Conservation (phyloP, 2,113 vertebrate species). For the Phoenicopterus ruber region DNA sequence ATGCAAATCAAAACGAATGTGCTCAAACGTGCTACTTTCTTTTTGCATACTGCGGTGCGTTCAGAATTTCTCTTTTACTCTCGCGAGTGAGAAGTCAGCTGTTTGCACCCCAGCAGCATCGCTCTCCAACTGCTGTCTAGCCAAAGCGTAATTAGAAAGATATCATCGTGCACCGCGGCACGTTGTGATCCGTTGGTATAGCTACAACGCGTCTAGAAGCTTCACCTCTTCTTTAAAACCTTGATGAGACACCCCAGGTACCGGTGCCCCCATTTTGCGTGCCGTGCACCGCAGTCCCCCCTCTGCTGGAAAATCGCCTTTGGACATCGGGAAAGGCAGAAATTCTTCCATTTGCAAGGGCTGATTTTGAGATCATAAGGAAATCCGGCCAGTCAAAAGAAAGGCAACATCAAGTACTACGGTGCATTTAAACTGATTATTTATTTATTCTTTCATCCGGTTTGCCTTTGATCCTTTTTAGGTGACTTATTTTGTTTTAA, state of each 20-base stretch:
- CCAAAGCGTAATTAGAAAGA: neutral
- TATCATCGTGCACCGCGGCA: neutral
- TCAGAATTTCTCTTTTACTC: neutral
- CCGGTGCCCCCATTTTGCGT: rapidly evolving
- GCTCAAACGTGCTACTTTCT: neutral
- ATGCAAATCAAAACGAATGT: rapidly evolving
- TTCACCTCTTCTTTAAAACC: neutral
- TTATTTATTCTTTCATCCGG: neutral
- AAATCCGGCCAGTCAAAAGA: neutral
- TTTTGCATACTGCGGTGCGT: rapidly evolving
- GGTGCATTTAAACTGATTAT: neutral
- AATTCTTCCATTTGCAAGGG: neutral
- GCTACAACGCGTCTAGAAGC: too few species aligned
- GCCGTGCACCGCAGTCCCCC: rapidly evolving
- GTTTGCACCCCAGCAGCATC: neutral
- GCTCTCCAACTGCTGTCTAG: neutral
- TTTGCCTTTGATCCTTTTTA: neutral
- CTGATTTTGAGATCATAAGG: neutral
- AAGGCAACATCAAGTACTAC: neutral
- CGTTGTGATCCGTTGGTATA: rapidly evolving
- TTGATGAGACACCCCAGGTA: neutral
- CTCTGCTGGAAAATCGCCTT: neutral
- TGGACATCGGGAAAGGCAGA: neutral
- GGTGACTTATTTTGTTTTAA: neutral
- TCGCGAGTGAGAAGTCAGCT: neutral